phyloP scores from a whole-genome alignment of 2,888 invertebrate species.

The Tachystola acroxantha region DNA sequence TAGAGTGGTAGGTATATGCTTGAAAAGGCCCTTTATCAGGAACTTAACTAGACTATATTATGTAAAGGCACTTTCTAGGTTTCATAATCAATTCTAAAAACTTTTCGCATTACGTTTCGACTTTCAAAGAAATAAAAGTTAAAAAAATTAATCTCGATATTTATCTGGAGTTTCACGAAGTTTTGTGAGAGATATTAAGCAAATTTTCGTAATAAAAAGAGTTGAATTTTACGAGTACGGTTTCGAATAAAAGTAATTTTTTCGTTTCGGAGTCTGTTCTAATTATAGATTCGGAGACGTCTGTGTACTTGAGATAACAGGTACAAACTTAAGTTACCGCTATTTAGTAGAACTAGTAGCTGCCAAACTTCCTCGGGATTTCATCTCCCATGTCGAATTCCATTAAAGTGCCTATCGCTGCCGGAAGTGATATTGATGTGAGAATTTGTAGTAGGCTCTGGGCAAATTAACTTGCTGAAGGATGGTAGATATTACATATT shows the following conservation, averaged over 20 bases:
- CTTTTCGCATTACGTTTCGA: conserved; percentile 25
- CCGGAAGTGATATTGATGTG: too few relatives aligned
- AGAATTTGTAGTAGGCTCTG: too few relatives aligned
- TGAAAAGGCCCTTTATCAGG: conserved; percentile 29
- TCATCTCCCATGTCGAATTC: too few relatives aligned
- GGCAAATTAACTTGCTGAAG: too few relatives aligned
- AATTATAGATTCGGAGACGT: too few relatives aligned
- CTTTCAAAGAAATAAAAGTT: conserved; percentile 15
- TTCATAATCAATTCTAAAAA: conserved; percentile 32
- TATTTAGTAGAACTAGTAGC: too few relatives aligned
- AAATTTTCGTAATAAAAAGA: conserved; percentile 18
- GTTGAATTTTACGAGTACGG: conserved; percentile 9
- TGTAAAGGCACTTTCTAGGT: conserved; percentile 31
- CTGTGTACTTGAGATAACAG: too few relatives aligned
- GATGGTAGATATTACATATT: too few relatives aligned
- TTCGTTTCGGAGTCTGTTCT: background rate
- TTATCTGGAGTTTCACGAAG: conserved; percentile 16
- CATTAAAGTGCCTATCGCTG: too few relatives aligned
- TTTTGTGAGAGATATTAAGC: conserved; percentile 17
- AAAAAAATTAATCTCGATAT: conserved; percentile 21
- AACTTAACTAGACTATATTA: conserved; percentile 33
- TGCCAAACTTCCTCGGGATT: too few relatives aligned
- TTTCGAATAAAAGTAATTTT: background rate
- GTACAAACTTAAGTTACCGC: too few relatives aligned
- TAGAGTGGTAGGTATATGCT: too few relatives aligned